These are phyloP conservation scores for Saccostrea cuccullata DNA, from an alignment of 1,140 invertebrate species.

Conservation along the genomic window DNA sequence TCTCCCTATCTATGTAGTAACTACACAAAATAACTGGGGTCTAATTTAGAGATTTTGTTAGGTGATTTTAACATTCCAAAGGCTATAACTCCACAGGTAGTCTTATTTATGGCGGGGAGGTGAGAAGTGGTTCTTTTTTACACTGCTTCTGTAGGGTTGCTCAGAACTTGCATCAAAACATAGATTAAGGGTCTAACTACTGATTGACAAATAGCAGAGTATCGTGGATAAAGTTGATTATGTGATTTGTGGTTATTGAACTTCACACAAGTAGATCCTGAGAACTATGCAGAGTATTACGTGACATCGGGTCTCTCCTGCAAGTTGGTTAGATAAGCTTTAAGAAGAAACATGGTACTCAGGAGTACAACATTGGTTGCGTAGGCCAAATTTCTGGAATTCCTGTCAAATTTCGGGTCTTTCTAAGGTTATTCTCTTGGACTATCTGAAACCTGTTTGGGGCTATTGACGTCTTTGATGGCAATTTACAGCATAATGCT, in stretches of 20 bases:
- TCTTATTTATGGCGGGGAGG: background rate
- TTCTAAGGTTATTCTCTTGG: background rate
- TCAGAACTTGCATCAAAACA: conserved; percentile 33
- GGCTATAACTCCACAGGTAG: background rate
- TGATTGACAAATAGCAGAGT: conserved; percentile 30
- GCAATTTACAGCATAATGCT: conserved; percentile 29
- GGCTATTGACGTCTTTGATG: conserved; percentile 22
- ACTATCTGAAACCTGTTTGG: conserved; percentile 33
- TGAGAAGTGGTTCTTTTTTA: background rate
- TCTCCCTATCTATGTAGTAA: background rate
- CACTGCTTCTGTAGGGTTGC: conserved; percentile 5
- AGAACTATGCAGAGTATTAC: background rate
- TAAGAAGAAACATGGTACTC: background rate
- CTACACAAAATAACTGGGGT: background rate
- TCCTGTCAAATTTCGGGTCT: conserved; percentile 9
- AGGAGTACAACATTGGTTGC: background rate
- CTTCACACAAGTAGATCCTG: conserved; percentile 14
- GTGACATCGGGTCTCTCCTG: background rate
- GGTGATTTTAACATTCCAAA: background rate
- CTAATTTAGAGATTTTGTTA: background rate
- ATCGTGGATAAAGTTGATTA: conserved; percentile 25
- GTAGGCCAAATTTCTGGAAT: conserved; percentile 13
- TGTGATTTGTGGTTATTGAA: conserved; percentile 29
- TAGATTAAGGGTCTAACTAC: background rate
- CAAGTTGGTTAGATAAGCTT: background rate